Evolutionary conservation across 1,140 invertebrate species (phyloP), one percentile per base, ranked within the genome.

Genomic region (Rhyzopertha dominica): DNA sequence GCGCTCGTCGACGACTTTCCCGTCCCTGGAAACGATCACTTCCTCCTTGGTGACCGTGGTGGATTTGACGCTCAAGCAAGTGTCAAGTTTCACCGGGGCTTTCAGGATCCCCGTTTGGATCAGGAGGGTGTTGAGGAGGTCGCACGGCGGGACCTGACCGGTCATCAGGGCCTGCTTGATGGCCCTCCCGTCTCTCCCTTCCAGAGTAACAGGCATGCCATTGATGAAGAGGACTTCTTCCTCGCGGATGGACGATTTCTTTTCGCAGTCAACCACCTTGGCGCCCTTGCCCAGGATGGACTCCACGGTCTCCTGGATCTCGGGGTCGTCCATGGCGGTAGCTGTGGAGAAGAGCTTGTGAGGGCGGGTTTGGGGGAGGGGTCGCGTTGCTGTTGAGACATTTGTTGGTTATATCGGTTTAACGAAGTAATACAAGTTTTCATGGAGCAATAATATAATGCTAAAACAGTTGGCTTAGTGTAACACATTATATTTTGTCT

Each of bases 241-340:
- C 64, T 85, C 81, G 36, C 79, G 76, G 24, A 85, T 76, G 28
- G 75, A 77, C 1, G 81, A 83, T 43, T 81, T 82, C 47, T 85
- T 85, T 58, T 85, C 80, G 61, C 82, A 85, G 62, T 86, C 84
- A 28, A 86, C 75, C 36, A 87, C 81, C 67, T 82, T 80, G 5
- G 76, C 81, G 22, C 81, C 82, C 42, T 82, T 83, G 43, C 84
- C 84, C 37, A 85, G 76, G 34, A 87, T 78, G 40, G 82, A 80
- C 65, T 86, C 82, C 22, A 87, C 84, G 29, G 84, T 85, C 51
- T 82, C 84, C 57, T 85, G 82, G 41, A 86, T 83, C 63, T 86
- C 82, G 47, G 72, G 68, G 65, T 85, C 81, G 61, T 85, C 82
- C 78, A 85, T 84, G 52, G 17, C 63, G 29, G 9, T 25, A n/a